Evolutionary conservation across 2,797 vertebrate species (phyloP).

Genomic region (Gallinago solitaria): DNA sequence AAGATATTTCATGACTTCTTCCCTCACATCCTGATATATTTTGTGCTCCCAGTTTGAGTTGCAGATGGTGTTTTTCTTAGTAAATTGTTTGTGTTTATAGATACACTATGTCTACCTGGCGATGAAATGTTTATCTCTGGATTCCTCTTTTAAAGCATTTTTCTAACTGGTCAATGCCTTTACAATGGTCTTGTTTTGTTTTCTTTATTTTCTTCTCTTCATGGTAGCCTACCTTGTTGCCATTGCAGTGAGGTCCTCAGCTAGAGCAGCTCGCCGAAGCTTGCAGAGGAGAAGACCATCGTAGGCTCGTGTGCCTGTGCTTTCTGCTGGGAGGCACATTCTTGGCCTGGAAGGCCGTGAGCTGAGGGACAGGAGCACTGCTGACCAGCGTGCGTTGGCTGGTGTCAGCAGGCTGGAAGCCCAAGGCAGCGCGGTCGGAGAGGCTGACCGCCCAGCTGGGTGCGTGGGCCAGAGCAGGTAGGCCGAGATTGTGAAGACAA

Average conservation of each 20-base stretch:
- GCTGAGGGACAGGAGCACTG: neutral
- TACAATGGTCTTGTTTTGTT: neutral
- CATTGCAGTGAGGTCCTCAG: neutral
- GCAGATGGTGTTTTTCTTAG: neutral
- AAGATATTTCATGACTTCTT: neutral
- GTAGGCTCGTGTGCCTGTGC: neutral
- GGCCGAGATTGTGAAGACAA: neutral
- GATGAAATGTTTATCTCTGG: neutral
- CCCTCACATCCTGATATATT: neutral
- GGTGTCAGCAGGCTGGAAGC: neutral
- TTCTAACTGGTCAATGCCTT: neutral
- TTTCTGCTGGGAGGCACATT: neutral
- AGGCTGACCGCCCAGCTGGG: neutral
- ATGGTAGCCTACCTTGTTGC: neutral
- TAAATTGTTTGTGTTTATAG: neutral
- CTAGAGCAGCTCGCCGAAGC: neutral
- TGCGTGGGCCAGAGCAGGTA: neutral
- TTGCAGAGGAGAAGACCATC: neutral
- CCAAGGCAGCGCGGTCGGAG: neutral
- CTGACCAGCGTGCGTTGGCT: neutral
- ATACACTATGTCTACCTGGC: neutral
- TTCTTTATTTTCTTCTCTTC: neutral
- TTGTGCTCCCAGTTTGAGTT: neutral
- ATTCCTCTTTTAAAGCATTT: neutral
- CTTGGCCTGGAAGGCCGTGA: neutral